phyloP scores from a whole-genome alignment of 2,797 vertebrate species.

The Myripristis jacobus region DNA sequence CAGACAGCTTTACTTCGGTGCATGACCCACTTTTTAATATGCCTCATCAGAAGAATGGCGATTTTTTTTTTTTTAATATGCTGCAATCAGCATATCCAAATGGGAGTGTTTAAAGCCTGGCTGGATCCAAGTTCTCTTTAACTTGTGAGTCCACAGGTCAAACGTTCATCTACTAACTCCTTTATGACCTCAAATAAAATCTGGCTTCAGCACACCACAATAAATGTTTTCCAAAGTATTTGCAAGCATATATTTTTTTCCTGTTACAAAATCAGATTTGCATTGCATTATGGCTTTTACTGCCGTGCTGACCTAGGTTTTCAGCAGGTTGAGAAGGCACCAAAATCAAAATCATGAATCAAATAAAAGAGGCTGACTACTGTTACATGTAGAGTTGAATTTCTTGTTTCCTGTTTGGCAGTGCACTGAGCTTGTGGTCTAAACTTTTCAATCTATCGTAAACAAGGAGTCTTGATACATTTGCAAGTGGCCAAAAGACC shows the following conservation, averaged over 20 bases:
- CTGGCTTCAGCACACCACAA: slow-evolving; percentile 15
- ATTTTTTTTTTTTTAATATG: background rate
- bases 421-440: too few species aligned
- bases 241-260: background rate
- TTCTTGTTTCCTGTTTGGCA: too few species aligned
- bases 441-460: too few species aligned
- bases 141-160: slow-evolving; percentile 45
- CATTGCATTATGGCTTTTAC: background rate
- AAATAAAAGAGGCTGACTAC: too few species aligned
- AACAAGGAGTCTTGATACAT: too few species aligned
- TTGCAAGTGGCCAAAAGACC: too few species aligned
- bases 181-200: slow-evolving; percentile 51
- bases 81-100: slow-evolving; percentile 6
- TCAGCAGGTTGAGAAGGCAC: background rate
- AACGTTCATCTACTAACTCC: slow-evolving; percentile 3
- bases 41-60: background rate
- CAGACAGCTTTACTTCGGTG: background rate
- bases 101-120: background rate
- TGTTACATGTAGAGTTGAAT: too few species aligned
- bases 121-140: background rate
- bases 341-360: too few species aligned
- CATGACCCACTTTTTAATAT: slow-evolving; percentile 10
- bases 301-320: slow-evolving; percentile 12
- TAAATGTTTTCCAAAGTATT: background rate
- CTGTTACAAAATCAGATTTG: background rate